Conservation (phyloP, 1,140 invertebrate genomes). For the Drosophila kikkawai region DNA sequence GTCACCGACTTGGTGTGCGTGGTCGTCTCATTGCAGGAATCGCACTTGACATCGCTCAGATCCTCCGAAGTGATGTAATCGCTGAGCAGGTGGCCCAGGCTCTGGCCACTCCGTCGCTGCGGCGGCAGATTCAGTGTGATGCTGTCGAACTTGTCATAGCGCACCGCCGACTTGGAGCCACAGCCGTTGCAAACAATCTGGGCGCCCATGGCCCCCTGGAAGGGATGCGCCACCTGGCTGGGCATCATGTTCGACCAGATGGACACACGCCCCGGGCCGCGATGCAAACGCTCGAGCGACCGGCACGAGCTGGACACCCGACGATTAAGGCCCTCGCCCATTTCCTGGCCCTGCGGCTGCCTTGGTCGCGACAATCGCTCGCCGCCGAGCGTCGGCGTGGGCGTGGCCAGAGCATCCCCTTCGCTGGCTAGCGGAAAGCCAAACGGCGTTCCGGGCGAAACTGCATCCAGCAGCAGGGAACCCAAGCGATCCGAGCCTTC, state of each 20-base stretch:
- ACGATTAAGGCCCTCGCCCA: slow-evolving; percentile 61
- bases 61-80: slow-evolving; percentile 94
- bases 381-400: slow-evolving; percentile 40
- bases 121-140: slow-evolving; percentile 91
- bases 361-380: slow-evolving; percentile 67
- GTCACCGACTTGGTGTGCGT: slow-evolving; percentile 92
- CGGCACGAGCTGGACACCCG: slow-evolving; percentile 77
- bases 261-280: slow-evolving; percentile 81
- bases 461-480: slow-evolving; percentile 39
- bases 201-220: slow-evolving; percentile 93
- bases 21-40: slow-evolving; percentile 89
- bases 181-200: slow-evolving; percentile 93
- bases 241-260: slow-evolving; percentile 85
- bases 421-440: slow-evolving; percentile 53
- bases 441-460: slow-evolving; percentile 54
- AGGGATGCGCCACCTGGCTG: slow-evolving; percentile 87
- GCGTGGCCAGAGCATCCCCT: slow-evolving; percentile 42
- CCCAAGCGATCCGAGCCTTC: slow-evolving; percentile 56
- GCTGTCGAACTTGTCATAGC: slow-evolving; percentile 96
- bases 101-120: slow-evolving; percentile 79
- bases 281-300: slow-evolving; percentile 85
- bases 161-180: slow-evolving; percentile 92
- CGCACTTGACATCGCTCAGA: slow-evolving; percentile 93
- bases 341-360: slow-evolving; percentile 38
- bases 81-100: slow-evolving; percentile 88